These are phyloP conservation scores for Zapus hudsonius DNA, from an alignment of 2,113 vertebrate species.

Conservation along the genomic window DNA sequence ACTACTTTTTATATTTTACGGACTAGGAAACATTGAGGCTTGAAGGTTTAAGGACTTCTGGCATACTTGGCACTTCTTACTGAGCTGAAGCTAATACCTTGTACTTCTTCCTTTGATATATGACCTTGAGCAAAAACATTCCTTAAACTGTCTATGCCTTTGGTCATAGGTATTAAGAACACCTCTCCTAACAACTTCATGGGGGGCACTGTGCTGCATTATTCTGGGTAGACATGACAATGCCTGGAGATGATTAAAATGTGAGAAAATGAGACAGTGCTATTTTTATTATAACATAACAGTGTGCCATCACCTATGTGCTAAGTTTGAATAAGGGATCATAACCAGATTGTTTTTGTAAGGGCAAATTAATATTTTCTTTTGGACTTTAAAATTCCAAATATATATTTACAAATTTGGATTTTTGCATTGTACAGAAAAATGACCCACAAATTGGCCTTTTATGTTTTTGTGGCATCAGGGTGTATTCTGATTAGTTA, in stretches of 20 bases:
- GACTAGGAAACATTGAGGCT: constrained; percentile 33
- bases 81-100: neutral
- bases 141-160: constrained; percentile 25
- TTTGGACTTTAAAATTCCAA: neutral
- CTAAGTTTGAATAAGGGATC: constrained; percentile 2
- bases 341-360: neutral
- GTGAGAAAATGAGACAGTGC: neutral
- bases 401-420: neutral
- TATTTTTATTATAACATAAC: constrained; percentile 1
- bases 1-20: constrained; percentile 56
- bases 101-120: constrained; percentile 29
- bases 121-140: constrained; percentile 25
- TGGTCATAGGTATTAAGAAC: constrained; percentile 12
- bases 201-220: neutral
- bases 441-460: neutral
- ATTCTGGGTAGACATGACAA: neutral
- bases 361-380: neutral
- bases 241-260: constrained; percentile 9
- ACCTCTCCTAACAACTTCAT: neutral
- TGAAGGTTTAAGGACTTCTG: constrained; percentile 6
- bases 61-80: constrained; percentile 6
- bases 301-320: neutral
- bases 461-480: neutral
- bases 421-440: neutral
- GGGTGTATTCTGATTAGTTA: neutral